Evolutionary conservation across 2,113 vertebrate genomes (phyloP).

Genomic region (Urocynchramus pylzowi): DNA sequence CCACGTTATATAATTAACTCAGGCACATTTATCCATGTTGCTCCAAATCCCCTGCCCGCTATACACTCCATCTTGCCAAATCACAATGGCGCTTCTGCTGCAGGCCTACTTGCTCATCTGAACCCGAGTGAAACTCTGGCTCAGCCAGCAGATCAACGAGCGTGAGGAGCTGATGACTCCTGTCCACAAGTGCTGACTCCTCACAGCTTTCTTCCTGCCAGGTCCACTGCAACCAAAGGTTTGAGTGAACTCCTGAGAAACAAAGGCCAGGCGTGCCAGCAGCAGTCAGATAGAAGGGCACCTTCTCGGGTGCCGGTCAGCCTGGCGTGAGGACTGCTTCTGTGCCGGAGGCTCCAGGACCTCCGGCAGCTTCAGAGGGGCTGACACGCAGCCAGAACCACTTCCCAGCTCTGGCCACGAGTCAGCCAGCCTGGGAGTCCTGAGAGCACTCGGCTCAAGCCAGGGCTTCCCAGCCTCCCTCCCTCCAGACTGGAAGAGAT

Average conservation of each 20-base stretch:
- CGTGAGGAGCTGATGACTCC: not conserved
- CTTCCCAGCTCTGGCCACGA: not conserved
- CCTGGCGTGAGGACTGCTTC: not conserved
- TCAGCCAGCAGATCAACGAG: accelerated
- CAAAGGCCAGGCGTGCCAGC: not conserved
- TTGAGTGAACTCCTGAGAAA: not conserved
- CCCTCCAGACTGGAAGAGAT: not conserved
- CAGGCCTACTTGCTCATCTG: not conserved
- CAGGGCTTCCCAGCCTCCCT: not conserved
- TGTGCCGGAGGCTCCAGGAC: not conserved
- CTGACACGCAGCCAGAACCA: not conserved
- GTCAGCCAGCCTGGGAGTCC: constrained; percentile 7
- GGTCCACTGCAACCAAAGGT: accelerated
- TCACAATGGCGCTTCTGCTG: accelerated
- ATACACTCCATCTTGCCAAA: not conserved
- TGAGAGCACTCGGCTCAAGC: not conserved
- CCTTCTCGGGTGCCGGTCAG: not conserved
- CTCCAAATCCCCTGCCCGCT: not conserved
- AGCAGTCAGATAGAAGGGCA: not conserved
- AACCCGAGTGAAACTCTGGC: not conserved
- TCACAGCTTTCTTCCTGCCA: not conserved
- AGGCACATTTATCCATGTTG: accelerated
- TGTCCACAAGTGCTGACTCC: not conserved
- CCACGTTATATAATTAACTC: not conserved
- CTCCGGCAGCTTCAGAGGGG: not conserved